Conservation (phyloP, 2,113 vertebrate species). For the Perognathus longimembris region DNA sequence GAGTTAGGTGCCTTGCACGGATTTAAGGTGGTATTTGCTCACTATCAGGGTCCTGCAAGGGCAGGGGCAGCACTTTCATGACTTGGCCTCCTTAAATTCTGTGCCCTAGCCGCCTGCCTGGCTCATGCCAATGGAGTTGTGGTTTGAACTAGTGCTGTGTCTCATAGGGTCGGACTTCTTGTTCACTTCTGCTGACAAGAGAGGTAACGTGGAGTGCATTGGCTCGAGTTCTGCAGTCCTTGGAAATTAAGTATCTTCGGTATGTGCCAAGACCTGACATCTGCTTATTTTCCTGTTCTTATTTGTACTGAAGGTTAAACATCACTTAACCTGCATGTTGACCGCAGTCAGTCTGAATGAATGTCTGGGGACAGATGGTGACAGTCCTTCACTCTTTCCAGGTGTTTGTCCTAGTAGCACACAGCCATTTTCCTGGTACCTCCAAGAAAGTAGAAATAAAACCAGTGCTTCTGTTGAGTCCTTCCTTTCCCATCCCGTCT, state of each 20-base stretch:
- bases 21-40: neutral
- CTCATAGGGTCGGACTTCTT: neutral
- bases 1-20: neutral
- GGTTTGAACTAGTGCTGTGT: neutral
- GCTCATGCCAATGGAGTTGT: neutral
- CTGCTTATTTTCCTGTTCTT: neutral
- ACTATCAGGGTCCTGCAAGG: neutral
- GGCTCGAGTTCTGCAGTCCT: neutral
- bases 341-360: neutral
- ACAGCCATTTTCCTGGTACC: neutral
- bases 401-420: neutral
- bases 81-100: neutral
- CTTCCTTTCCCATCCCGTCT: too few relatives aligned
- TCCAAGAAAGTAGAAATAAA: neutral
- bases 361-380: neutral
- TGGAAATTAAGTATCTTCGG: neutral
- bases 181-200: neutral
- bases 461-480: neutral
- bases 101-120: neutral
- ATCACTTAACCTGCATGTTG: neutral
- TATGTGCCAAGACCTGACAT: neutral
- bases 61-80: accelerated
- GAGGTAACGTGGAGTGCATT: neutral
- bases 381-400: neutral
- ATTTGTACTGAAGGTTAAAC: neutral